phyloP scores from a whole-genome alignment of 1,140 invertebrate genomes.

The Neodiprion fabricii region DNA sequence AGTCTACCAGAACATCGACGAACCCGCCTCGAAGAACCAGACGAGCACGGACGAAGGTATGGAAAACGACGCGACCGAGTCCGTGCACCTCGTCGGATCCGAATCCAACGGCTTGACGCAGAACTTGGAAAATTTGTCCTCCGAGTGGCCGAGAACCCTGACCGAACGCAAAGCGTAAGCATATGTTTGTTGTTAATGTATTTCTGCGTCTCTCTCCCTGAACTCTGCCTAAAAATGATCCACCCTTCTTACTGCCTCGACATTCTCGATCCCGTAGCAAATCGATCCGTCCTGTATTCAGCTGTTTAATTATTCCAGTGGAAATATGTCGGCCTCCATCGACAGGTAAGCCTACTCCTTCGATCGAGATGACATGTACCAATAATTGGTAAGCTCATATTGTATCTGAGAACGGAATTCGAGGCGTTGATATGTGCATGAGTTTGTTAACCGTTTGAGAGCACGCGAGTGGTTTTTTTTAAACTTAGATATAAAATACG shows the following conservation, averaged over 20 bases:
- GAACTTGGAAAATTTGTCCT: slow-evolving; percentile 40
- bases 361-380: not conserved
- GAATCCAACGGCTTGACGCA: slow-evolving; percentile 26
- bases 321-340: slow-evolving; percentile 48
- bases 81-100: slow-evolving; percentile 13
- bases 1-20: not conserved
- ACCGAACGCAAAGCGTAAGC: slow-evolving; percentile 53
- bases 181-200: not conserved
- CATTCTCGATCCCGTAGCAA: not conserved
- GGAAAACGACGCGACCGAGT: slow-evolving; percentile 36
- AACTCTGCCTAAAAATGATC: too few relatives aligned
- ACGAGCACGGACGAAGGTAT: slow-evolving; percentile 15
- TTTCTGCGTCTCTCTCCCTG: not conserved
- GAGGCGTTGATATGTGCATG: not conserved
- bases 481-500: too few relatives aligned
- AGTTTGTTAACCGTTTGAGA: not conserved
- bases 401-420: not conserved
- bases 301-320: slow-evolving; percentile 49
- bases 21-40: not conserved
- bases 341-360: slow-evolving; percentile 48
- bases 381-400: not conserved
- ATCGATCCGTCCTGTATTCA: not conserved
- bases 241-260: slow-evolving; percentile 12
- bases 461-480: not conserved
- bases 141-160: slow-evolving; percentile 42